A percentile compares a stretch with the other conserved stretches of the same genome.
Conservation (phyloP, 2,888 invertebrate genomes). For the Acronicta aceris region DNA sequence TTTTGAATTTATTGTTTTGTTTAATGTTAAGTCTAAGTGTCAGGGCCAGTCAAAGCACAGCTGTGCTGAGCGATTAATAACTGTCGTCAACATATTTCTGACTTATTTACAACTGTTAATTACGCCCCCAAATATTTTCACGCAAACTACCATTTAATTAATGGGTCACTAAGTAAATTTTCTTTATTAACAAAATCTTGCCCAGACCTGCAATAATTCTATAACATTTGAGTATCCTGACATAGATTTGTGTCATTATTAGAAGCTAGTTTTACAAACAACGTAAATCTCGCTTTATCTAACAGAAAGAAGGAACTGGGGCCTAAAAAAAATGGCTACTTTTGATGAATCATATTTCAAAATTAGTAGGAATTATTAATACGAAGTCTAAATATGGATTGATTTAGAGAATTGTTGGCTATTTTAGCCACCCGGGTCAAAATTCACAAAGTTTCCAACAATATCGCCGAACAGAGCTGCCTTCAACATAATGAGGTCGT, state of each 20-base stretch:
- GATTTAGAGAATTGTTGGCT: too few relatives aligned
- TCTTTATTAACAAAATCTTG: too few relatives aligned
- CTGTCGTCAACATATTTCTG: constrained; percentile 41
- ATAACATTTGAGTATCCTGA: too few relatives aligned
- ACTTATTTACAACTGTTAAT: constrained; percentile 32
- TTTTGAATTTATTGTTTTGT: constrained; percentile 44
- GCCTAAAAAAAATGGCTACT: background rate
- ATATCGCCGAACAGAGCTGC: constrained; percentile 47
- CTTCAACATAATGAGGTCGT: constrained; percentile 63
- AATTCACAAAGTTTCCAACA: constrained; percentile 28
- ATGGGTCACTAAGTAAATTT: background rate
- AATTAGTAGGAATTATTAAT: too few relatives aligned
- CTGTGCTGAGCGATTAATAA: constrained; percentile 43
- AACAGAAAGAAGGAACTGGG: constrained; percentile 15
- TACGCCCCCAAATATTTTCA: constrained; percentile 12
- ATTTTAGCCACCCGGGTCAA: background rate
- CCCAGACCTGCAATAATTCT: too few relatives aligned
- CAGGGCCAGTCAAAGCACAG: constrained; percentile 46
- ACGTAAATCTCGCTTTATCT: too few relatives aligned
- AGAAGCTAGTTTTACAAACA: too few relatives aligned
- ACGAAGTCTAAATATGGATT: too few relatives aligned
- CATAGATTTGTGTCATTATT: too few relatives aligned
- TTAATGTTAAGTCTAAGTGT: constrained; percentile 51
- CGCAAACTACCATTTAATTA: background rate
- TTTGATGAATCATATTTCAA: too few relatives aligned